A percentile compares a stretch with the other conserved stretches of the same genome.
Evolutionary conservation across 2,797 vertebrate species (phyloP).

Genomic region (Takifugu ocellatus): DNA sequence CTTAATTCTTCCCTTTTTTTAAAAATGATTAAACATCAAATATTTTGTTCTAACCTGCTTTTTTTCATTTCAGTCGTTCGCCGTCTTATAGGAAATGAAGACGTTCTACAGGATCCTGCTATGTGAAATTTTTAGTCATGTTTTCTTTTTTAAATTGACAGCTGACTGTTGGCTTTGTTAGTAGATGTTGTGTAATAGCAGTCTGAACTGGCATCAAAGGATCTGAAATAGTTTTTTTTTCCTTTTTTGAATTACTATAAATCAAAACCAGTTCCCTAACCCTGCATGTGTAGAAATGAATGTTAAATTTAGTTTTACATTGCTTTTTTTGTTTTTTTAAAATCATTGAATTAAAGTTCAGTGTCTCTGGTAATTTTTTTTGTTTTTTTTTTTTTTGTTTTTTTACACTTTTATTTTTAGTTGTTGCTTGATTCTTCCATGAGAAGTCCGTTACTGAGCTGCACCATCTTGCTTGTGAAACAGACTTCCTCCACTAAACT

Average conservation of each 20-base stretch:
- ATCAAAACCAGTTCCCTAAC: slow-evolving; percentile 24
- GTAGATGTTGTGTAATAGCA: slow-evolving; percentile 34
- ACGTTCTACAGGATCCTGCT: slow-evolving; percentile 42
- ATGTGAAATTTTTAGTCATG: slow-evolving; percentile 47
- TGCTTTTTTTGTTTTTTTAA: slow-evolving; percentile 75
- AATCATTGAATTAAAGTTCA: slow-evolving; percentile 80
- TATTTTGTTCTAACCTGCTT: background rate
- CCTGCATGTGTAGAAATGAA: slow-evolving; percentile 56
- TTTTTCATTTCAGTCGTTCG: slow-evolving; percentile 80
- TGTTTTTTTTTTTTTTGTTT: slow-evolving; percentile 16
- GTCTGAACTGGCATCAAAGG: slow-evolving; percentile 16
- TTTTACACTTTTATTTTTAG: background rate
- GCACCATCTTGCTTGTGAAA: slow-evolving; percentile 3
- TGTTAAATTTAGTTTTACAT: slow-evolving; percentile 42
- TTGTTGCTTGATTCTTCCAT: slow-evolving; percentile 26
- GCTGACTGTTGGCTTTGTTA: slow-evolving; percentile 27
- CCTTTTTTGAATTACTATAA: slow-evolving; percentile 11
- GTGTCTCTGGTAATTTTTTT: slow-evolving; percentile 16
- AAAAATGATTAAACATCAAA: background rate
- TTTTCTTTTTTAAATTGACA: slow-evolving; percentile 42
- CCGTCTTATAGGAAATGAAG: slow-evolving; percentile 88
- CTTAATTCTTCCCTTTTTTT: background rate
- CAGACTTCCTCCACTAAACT: too few relatives aligned
- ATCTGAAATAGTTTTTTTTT: slow-evolving; percentile 7
- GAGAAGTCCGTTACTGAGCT: slow-evolving; percentile 19